Evolutionary conservation across 2,888 invertebrate genomes (phyloP), one percentile per base, ranked within the genome.

Genomic region (Exephanes ischioxanthus): DNA sequence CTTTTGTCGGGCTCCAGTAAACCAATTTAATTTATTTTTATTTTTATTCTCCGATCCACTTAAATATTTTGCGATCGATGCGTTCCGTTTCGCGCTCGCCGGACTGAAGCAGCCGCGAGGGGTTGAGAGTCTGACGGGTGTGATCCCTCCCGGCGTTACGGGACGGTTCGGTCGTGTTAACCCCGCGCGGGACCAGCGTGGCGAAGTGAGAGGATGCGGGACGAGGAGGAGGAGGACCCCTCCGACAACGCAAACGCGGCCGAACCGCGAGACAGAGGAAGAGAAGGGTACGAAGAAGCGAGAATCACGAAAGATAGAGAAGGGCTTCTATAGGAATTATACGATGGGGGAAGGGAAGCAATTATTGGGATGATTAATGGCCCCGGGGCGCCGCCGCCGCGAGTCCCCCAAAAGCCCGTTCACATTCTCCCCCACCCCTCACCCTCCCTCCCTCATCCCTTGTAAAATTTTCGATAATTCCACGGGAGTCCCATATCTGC

Each of bases 351-450:
- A 90, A 89, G 91, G 90, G 90, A 91, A 91, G 92, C 90, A 91
- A 90, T 92, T 93, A 93, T 93, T 92, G 92, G 90, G 90, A 93
- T 93, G 93, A 93, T 93, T 92, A 92, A 93, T 93, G 92, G 93
- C 92, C 92, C 89, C 89, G 88, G 92, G 93, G 92, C 66, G 71
- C 81, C 82, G 81, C 78, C 73, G 68, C 58, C 58, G 58, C 58
- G 22, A 89, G 90, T 91, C 90, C 90, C 89, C 87, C 86, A 63
- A 83, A 90, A 90, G 90, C 87, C 87, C 84, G 81, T 77, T 87
- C 87, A 83, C 83, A 78, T 89, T 90, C 87, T 86, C 88, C 80
- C 79, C 85, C 87, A 73, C 85, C 78, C 72, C 58, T 79, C 67
- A 9, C 41, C 45, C 67, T 22, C 19, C 71, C 26, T 66, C 63